Evolutionary conservation across 2,797 vertebrate genomes (phyloP), one percentile per base, ranked within the genome.

Genomic region (Adrianichthys oophorus): DNA sequence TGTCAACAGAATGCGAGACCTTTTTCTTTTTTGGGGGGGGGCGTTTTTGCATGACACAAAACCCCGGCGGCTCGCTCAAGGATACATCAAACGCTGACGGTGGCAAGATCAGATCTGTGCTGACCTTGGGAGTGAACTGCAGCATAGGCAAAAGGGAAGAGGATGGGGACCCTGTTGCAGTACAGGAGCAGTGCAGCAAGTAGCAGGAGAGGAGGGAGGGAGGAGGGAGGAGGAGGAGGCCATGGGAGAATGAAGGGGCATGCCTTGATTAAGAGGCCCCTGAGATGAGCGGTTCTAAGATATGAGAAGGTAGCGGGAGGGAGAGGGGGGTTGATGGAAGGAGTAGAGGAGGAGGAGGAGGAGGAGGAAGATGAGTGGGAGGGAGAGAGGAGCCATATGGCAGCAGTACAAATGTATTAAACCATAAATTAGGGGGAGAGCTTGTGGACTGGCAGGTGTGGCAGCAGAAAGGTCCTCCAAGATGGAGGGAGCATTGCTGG

Each of bases 81-180:
- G 88, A 77, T 74, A 63, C 73, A 79, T 85, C 82, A 80, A 92
- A 90, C 37, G 87, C 89, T 92, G 92, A 92, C 90, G 84, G 87
- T 91, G 78, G 92, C 91, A 91, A 92, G 93, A 92, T 71, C 76
- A 82, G 86, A 92, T 89, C 86, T 86, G 81, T 78, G 78, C 90
- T 82, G 91, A 95, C 94, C 94, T 95, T 95, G 93, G 91, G 85
- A 86, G 53, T 78, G 54, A 66, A 82, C 78, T 79, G 80, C 80
- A 57, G 73, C 72, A 68, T 17, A 44, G 70, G 70, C 69, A 41
- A 44, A 70, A 64, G 52, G 65, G 62, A 66, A 37, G 62, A 26
- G 59, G 61, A 59, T 73, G 41, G 26, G 53, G 40, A 53, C 24
- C 15, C 59, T 74, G 79, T 81, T 78, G 73, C 73, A 75, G 65